Evolutionary conservation across 2,797 vertebrate genomes (phyloP).

Genomic region (Astyanax mexicanus): DNA sequence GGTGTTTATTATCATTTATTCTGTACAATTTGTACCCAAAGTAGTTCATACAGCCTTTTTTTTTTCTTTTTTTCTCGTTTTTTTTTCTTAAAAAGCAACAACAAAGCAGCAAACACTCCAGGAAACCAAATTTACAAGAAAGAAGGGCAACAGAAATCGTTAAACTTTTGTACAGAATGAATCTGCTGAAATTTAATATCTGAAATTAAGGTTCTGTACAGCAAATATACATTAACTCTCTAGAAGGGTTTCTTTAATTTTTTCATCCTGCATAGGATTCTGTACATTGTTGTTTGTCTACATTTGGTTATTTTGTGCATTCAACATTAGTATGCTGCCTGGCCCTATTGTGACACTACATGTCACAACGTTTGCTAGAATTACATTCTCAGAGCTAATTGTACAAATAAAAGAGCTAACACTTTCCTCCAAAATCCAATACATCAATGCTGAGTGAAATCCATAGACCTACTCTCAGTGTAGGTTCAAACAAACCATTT

Average conservation of each 20-base stretch:
- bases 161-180: slow-evolving; percentile 92
- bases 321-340: slow-evolving; percentile 83
- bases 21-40: slow-evolving; percentile 91
- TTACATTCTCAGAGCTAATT: slow-evolving; percentile 81
- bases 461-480: slow-evolving; percentile 69
- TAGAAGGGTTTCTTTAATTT: slow-evolving; percentile 83
- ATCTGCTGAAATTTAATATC: slow-evolving; percentile 89
- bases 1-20: slow-evolving; percentile 84
- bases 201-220: slow-evolving; percentile 94
- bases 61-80: slow-evolving; percentile 71
- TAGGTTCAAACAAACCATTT: slow-evolving; percentile 70
- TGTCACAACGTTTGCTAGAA: slow-evolving; percentile 76
- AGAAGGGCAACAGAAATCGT: slow-evolving; percentile 80
- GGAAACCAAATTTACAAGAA: slow-evolving; percentile 91
- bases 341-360: slow-evolving; percentile 78
- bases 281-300: slow-evolving; percentile 86
- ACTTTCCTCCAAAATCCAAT: slow-evolving; percentile 65
- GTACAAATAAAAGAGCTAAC: slow-evolving; percentile 78
- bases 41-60: slow-evolving; percentile 88
- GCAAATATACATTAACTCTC: slow-evolving; percentile 91
- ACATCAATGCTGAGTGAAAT: slow-evolving; percentile 69
- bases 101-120: slow-evolving; percentile 93
- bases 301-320: slow-evolving; percentile 95
- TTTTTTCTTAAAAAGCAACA: slow-evolving; percentile 82
- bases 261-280: slow-evolving; percentile 96